Conservation (phyloP, 2,888 invertebrate species). For the Mimachlamys varia region DNA sequence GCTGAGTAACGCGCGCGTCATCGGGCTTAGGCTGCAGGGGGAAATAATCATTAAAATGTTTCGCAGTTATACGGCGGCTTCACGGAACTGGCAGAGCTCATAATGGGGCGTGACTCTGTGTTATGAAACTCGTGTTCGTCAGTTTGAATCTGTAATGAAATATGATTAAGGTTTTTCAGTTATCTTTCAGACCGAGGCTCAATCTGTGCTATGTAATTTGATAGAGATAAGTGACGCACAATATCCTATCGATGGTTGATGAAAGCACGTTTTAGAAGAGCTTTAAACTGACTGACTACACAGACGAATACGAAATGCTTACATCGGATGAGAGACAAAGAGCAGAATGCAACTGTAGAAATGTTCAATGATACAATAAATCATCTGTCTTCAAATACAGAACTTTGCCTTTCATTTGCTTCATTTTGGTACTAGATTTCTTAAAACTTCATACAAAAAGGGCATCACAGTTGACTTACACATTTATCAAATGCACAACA, state of each 20-base stretch:
- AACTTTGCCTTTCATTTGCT: too few species aligned
- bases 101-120: background rate
- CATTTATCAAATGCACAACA: too few species aligned
- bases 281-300: background rate
- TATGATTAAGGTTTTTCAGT: background rate
- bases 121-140: background rate
- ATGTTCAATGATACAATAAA: too few species aligned
- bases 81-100: background rate
- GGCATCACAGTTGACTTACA: too few species aligned
- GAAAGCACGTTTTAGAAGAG: background rate
- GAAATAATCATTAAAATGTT: background rate
- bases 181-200: background rate
- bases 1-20: background rate
- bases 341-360: too few species aligned
- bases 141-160: background rate
- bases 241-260: background rate
- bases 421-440: too few species aligned
- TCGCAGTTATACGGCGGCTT: background rate
- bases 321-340: background rate
- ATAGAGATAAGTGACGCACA: background rate
- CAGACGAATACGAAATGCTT: background rate
- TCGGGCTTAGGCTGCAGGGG: background rate
- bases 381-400: too few species aligned
- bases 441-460: too few species aligned
- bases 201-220: background rate